These are phyloP conservation scores for Centrocercus urophasianus DNA, from an alignment of 2,113 vertebrate species.

Conservation along the genomic window DNA sequence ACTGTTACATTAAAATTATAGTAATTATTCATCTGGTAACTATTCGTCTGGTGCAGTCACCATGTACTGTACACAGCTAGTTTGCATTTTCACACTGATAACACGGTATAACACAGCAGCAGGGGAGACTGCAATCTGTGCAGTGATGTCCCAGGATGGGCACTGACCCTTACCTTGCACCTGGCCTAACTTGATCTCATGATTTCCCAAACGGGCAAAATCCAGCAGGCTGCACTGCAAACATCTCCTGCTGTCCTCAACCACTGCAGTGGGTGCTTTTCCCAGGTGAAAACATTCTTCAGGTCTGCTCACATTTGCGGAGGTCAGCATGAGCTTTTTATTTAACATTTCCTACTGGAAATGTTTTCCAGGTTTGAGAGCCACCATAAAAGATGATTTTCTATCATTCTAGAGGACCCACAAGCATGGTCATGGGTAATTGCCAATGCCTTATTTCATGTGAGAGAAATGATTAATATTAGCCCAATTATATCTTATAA, in stretches of 20 bases:
- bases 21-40: accelerated
- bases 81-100: background rate
- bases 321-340: background rate
- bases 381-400: background rate
- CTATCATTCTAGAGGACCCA: background rate
- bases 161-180: accelerated
- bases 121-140: background rate
- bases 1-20: background rate
- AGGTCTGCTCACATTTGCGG: background rate
- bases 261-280: background rate
- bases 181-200: accelerated
- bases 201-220: background rate
- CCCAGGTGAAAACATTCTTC: background rate
- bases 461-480: slow-evolving; percentile 71
- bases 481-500: slow-evolving; percentile 62
- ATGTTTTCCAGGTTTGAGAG: background rate
- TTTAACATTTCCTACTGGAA: background rate
- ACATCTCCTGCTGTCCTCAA: background rate
- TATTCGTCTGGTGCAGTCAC: background rate
- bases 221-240: background rate
- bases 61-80: accelerated
- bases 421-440: background rate
- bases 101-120: background rate
- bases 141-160: background rate
- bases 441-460: slow-evolving; percentile 23